Conservation (phyloP, 2,888 invertebrate genomes). For the Endotricha flammealis region DNA sequence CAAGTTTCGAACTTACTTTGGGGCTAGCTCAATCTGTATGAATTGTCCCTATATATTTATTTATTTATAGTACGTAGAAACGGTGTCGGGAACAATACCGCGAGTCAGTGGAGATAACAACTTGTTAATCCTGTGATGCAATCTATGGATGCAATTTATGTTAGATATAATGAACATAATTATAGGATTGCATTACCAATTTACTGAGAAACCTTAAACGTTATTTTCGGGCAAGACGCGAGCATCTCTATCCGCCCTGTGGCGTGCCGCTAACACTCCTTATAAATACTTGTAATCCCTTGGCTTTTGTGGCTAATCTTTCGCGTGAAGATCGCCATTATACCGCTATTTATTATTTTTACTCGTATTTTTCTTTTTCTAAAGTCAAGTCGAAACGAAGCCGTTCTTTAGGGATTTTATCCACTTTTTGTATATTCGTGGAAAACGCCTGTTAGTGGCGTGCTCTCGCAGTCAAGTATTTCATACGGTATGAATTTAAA, state of each 20-base stretch:
- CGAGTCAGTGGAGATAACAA: no score
- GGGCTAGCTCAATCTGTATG: no score
- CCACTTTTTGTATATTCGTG: slow-evolving; percentile 11
- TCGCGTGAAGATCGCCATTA: slow-evolving; percentile 74
- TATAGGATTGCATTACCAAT: neutral
- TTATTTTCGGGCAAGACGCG: slow-evolving; percentile 5
- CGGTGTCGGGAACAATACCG: no score
- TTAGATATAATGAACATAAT: no score
- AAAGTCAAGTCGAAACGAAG: slow-evolving; percentile 36
- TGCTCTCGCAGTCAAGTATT: slow-evolving; percentile 53
- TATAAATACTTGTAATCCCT: slow-evolving; percentile 75
- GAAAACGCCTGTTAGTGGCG: slow-evolving; percentile 55
- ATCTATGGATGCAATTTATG: no score
- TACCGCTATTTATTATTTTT: slow-evolving; percentile 74
- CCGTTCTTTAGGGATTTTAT: slow-evolving; percentile 2
- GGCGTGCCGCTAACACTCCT: slow-evolving; percentile 68
- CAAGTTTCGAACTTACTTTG: no score
- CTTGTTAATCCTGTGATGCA: no score
- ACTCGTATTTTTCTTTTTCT: slow-evolving; percentile 61
- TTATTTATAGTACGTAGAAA: no score
- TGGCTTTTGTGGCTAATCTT: slow-evolving; percentile 76
- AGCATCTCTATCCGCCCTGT: slow-evolving; percentile 36
- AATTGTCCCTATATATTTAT: no score
- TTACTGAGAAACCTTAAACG: neutral
- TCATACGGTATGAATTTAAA: slow-evolving; percentile 63